Evolutionary conservation across 2,888 invertebrate species (phyloP).

Genomic region (Microplitis deprimator): DNA sequence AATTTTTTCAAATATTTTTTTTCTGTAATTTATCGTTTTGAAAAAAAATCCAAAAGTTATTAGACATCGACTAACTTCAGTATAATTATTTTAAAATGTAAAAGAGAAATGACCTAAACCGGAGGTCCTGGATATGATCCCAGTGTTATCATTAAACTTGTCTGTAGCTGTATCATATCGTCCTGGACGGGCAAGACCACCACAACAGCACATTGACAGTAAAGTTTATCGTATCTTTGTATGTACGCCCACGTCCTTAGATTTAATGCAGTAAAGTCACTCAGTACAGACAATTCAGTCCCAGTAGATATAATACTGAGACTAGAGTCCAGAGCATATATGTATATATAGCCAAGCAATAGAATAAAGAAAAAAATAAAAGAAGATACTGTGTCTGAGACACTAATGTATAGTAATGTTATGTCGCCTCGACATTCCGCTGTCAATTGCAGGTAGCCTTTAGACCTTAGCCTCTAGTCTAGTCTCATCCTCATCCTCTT

Average conservation of each 20-base stretch:
- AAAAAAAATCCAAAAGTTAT: no score
- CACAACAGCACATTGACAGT: conserved; percentile 13
- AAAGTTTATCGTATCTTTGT: conserved; percentile 20
- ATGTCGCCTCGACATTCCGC: conserved; percentile 4
- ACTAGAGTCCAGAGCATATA: no score
- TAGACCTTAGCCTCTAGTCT: neutral
- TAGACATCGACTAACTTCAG: no score
- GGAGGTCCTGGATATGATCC: neutral
- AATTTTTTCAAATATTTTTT: no score
- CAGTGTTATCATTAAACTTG: neutral
- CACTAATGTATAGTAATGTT: neutral
- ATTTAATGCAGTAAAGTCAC: neutral
- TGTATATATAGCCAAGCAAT: neutral
- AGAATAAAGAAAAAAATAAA: neutral
- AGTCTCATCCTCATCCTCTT: neutral
- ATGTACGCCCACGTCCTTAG: conserved; percentile 12
- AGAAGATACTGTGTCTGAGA: neutral
- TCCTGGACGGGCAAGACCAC: conserved; percentile 3
- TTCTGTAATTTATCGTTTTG: no score
- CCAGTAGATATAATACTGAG: neutral
- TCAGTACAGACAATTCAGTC: neutral
- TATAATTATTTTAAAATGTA: neutral
- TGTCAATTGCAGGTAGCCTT: conserved; percentile 15
- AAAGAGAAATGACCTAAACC: neutral
- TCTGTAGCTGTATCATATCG: neutral